Percentiles rank a stretch among this genome's conserved stretches.
Evolutionary conservation across 2,888 invertebrate genomes (phyloP).

Genomic region (Hetaerina titia): DNA sequence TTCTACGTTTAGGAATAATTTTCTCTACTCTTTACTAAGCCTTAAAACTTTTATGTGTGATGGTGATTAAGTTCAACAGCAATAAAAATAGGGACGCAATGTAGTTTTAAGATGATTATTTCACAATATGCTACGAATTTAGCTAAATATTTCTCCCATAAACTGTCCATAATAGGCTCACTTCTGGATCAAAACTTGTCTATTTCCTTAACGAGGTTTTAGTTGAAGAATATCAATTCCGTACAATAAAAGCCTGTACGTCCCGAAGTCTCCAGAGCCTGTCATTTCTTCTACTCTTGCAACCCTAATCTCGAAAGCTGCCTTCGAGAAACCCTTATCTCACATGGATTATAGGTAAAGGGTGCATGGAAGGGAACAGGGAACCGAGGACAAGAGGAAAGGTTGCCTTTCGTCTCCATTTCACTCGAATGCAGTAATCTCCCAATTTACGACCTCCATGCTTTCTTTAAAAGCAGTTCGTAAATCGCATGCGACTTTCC

Average conservation of each 20-base stretch:
- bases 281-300: not conserved
- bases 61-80: too few species aligned
- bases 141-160: not conserved
- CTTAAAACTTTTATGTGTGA: too few species aligned
- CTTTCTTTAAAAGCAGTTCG: slow-evolving; percentile 27
- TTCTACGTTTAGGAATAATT: too few species aligned
- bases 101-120: too few species aligned
- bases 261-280: not conserved
- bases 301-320: not conserved
- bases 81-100: too few species aligned
- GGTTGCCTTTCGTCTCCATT: slow-evolving; percentile 22
- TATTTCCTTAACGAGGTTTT: too few species aligned
- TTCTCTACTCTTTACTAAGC: too few species aligned
- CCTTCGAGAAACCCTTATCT: not conserved
- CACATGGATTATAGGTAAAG: not conserved
- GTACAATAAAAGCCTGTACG: not conserved
- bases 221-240: not conserved
- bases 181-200: not conserved
- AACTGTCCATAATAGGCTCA: not conserved
- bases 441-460: slow-evolving; percentile 11
- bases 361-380: not conserved
- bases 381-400: not conserved
- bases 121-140: too few species aligned
- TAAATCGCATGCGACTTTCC: not conserved
- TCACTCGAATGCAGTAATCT: slow-evolving; percentile 27